phyloP scores from a whole-genome alignment of 2,113 vertebrate genomes.

The Bos javanicus region DNA sequence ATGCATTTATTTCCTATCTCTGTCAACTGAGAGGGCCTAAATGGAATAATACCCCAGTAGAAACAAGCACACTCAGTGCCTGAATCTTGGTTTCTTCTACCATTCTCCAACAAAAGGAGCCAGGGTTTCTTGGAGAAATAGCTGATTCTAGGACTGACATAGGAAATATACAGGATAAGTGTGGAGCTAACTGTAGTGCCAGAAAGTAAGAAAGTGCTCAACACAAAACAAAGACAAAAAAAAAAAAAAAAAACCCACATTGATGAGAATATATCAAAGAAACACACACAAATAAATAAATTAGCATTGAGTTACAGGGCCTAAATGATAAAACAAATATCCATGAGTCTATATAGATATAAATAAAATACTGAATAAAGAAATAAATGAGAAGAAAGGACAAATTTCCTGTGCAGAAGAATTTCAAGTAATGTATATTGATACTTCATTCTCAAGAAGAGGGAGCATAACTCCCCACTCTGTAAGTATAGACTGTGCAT shows the following conservation, averaged over 20 bases:
- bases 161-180: neutral
- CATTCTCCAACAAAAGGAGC: neutral
- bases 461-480: neutral
- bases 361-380: neutral
- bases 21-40: neutral
- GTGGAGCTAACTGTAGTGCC: neutral
- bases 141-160: neutral
- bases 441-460: neutral
- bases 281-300: neutral
- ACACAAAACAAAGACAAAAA: neutral
- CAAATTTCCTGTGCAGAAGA: neutral
- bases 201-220: neutral
- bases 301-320: neutral
- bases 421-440: neutral
- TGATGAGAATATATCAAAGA: neutral
- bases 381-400: neutral
- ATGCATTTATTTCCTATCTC: neutral
- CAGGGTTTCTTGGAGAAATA: neutral
- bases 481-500: neutral
- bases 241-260: neutral
- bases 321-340: neutral
- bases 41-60: neutral
- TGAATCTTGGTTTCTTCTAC: neutral
- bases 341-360: neutral
- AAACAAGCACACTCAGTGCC: neutral